Conservation (phyloP, 2,888 invertebrate species). For the Calameuta pallipes region DNA sequence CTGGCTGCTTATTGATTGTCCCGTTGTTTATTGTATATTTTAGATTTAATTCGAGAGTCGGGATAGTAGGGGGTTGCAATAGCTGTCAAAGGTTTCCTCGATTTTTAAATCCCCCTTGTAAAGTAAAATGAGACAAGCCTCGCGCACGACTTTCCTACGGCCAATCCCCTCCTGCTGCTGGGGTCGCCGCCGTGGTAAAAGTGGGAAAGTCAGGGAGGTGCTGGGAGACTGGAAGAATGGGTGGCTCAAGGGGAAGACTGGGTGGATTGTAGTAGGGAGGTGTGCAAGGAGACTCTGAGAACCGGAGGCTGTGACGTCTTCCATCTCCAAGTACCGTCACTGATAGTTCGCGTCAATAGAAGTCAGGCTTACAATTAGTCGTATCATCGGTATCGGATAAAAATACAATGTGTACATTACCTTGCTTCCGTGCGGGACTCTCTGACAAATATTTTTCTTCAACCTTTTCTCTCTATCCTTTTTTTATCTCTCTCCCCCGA, state of each 20-base stretch:
- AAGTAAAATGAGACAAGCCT: slow-evolving; percentile 63
- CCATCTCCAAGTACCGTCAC: slow-evolving; percentile 31
- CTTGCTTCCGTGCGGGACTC: background rate
- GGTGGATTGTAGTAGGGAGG: background rate
- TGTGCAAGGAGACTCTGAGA: background rate
- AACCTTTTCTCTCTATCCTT: background rate
- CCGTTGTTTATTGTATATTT: slow-evolving; percentile 65
- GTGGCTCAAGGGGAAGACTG: background rate
- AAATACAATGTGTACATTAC: background rate
- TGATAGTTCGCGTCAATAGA: slow-evolving; percentile 56
- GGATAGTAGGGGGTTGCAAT: slow-evolving; percentile 50
- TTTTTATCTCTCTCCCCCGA: background rate
- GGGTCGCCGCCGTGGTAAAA: background rate
- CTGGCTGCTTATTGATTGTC: slow-evolving; percentile 60
- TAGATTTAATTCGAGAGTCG: slow-evolving; percentile 60
- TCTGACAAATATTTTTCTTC: background rate
- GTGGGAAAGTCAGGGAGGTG: slow-evolving; percentile 1
- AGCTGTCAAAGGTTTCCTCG: slow-evolving; percentile 64
- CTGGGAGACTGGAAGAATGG: background rate
- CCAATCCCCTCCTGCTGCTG: background rate
- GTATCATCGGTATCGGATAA: background rate
- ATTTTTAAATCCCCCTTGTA: slow-evolving; percentile 65
- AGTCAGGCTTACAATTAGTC: background rate
- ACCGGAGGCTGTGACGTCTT: background rate
- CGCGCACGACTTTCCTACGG: slow-evolving; percentile 13